Evolutionary conservation across 92 coral and sea anemone genomes (phyloP), one percentile per base, ranked within the genome.

Genomic region (Parazoanthus swiftii): DNA sequence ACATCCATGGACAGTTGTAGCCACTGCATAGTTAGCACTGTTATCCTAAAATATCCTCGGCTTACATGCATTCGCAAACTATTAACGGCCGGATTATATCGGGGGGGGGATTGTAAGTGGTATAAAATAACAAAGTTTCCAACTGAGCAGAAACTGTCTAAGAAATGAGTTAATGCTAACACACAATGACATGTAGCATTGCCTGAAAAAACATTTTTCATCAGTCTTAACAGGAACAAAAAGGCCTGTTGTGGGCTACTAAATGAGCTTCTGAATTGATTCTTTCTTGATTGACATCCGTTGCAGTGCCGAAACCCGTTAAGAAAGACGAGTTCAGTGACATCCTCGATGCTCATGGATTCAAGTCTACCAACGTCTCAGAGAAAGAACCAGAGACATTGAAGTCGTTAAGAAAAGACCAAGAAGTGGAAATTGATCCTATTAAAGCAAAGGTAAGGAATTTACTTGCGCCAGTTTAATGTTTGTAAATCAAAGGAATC

Each of bases 291-390:
- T 54, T 54, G 59, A 54, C 46, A 79, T 37, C 76, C 75, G 15
- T 79, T 92, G 10, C 89, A 97, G 99, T 96, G 4, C 96, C 96
- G 4, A 94, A 95, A 74, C 94, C 94, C 8, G 98, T 97, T 6
- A 92, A 91, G 18, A 92, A 91, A 79, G 91, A 97, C 85, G 99
- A 95, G 89, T 97, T 97, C 39, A 97, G 99, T 79, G 99, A 95
- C 89, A 94, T 97, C 82, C 95, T 97, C 13, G 86, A 95, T 70
- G 96, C 94, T 23, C 99, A 97, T 82, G 99, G 99, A 74, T 97
- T 97, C 81, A 97, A 97, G 78, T 37, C 98, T 20, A 33, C 94
- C 20, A 85, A 82, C 18, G 92, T 71, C 15, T 92, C 88, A 48
- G 95, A 90, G 48, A 88, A 42, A 68, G 96, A 80, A 23, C 93